These are phyloP conservation scores for Microctenopoma lineatum DNA, from an alignment of 2,797 vertebrate species.

Conservation along the genomic window DNA sequence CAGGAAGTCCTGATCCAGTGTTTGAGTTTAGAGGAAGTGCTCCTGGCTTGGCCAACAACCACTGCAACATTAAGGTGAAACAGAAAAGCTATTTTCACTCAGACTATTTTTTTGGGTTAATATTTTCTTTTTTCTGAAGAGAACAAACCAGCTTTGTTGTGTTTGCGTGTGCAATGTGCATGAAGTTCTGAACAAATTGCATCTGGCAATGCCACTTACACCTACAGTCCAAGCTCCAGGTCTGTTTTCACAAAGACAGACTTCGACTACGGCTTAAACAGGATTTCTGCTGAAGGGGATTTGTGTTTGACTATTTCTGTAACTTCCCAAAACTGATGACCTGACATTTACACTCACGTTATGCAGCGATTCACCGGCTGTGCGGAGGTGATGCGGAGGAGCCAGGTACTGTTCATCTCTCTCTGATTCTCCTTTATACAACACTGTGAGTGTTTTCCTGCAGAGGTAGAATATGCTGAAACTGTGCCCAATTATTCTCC, in stretches of 20 bases:
- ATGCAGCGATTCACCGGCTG: too few species aligned
- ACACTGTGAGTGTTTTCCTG: neutral
- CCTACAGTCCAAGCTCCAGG: neutral
- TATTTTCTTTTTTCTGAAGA: slow-evolving; percentile 12
- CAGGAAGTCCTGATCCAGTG: slow-evolving; percentile 34
- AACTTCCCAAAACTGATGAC: neutral
- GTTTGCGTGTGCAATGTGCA: slow-evolving; percentile 1
- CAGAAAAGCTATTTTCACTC: slow-evolving; percentile 11
- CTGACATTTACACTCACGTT: too few species aligned
- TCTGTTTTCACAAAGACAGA: neutral
- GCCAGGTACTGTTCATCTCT: neutral
- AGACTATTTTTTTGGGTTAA: neutral
- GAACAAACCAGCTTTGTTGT: slow-evolving; percentile 6
- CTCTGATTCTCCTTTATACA: neutral
- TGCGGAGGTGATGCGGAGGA: neutral
- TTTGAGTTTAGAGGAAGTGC: slow-evolving; percentile 40
- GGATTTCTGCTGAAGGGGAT: neutral
- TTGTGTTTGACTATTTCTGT: neutral
- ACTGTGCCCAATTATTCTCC: neutral
- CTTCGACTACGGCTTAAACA: neutral
- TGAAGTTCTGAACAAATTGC: neutral
- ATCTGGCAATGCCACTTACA: neutral
- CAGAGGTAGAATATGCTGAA: neutral
- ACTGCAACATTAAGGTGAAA: slow-evolving; percentile 37
- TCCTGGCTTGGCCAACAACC: slow-evolving; percentile 17